Conservation (phyloP, 64 coral and sea anemone species). For the Dendronephthya gigantea region DNA sequence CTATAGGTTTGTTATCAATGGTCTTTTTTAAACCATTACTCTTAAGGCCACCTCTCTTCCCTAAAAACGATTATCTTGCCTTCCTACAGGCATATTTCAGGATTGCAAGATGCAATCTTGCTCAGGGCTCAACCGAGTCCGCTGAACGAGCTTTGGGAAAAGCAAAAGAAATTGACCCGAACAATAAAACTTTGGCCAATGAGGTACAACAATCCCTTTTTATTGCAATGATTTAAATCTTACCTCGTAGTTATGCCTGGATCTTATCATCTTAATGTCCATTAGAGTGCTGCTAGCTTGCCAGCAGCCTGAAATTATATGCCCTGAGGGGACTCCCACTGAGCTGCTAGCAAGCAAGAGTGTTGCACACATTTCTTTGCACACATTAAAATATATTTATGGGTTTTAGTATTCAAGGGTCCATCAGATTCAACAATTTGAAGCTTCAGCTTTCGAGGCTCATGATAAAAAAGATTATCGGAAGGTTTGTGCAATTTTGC, state of each 20-base stretch:
- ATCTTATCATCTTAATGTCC: too few relatives aligned
- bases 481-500: constrained; percentile 41
- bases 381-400: neutral
- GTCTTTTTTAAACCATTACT: neutral
- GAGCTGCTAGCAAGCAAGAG: neutral
- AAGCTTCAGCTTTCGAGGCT: constrained; percentile 71
- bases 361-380: too few relatives aligned
- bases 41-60: too few relatives aligned
- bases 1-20: too few relatives aligned
- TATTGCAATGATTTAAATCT: neutral
- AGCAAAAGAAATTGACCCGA: constrained; percentile 63
- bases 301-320: too few relatives aligned
- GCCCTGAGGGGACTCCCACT: too few relatives aligned
- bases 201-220: constrained; percentile 48
- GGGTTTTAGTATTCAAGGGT: constrained; percentile 4
- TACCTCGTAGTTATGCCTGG: neutral
- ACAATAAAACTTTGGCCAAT: constrained; percentile 72
- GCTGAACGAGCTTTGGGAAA: constrained; percentile 54
- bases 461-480: constrained; percentile 79
- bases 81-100: constrained; percentile 63
- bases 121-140: constrained; percentile 67
- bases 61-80: neutral
- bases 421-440: constrained; percentile 56
- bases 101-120: constrained; percentile 79
- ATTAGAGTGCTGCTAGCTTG: too few relatives aligned